Evolutionary conservation across 2,888 invertebrate genomes (phyloP).

Genomic region (Margaritifera margaritifera): DNA sequence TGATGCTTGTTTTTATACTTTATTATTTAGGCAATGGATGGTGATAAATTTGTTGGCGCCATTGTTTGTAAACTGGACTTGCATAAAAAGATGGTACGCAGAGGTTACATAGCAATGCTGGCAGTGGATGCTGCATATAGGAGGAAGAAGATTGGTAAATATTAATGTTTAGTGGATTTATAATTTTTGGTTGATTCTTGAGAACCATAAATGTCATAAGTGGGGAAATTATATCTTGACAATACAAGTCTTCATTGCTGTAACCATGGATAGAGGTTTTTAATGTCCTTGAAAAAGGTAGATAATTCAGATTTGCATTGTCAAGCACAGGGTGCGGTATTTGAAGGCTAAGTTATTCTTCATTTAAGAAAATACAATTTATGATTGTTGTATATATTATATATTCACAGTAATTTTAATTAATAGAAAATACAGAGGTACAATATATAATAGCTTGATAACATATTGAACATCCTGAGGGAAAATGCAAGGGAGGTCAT

Average conservation of each 20-base stretch:
- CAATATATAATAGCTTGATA: too few relatives aligned
- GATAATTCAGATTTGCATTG: too few relatives aligned
- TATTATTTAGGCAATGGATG: conserved; percentile 83
- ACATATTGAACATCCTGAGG: too few relatives aligned
- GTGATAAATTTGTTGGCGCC: conserved; percentile 84
- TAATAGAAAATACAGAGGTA: too few relatives aligned
- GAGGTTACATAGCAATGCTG: conserved; percentile 99
- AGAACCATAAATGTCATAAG: neutral
- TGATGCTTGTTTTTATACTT: neutral
- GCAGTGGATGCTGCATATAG: conserved; percentile 97
- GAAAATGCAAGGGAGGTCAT: too few relatives aligned
- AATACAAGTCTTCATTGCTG: neutral
- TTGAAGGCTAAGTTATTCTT: too few relatives aligned
- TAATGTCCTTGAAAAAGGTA: too few relatives aligned
- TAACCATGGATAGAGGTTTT: too few relatives aligned
- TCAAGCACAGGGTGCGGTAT: too few relatives aligned
- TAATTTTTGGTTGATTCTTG: neutral
- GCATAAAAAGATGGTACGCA: conserved; percentile 81
- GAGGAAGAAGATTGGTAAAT: conserved; percentile 88
- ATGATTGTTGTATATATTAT: too few relatives aligned
- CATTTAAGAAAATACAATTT: too few relatives aligned
- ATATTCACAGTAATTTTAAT: too few relatives aligned
- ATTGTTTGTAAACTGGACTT: conserved; percentile 98
- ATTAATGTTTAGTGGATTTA: neutral
- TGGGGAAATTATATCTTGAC: neutral